phyloP scores from a whole-genome alignment of 1,140 invertebrate genomes.

The Lamellibrachia luymesi region DNA sequence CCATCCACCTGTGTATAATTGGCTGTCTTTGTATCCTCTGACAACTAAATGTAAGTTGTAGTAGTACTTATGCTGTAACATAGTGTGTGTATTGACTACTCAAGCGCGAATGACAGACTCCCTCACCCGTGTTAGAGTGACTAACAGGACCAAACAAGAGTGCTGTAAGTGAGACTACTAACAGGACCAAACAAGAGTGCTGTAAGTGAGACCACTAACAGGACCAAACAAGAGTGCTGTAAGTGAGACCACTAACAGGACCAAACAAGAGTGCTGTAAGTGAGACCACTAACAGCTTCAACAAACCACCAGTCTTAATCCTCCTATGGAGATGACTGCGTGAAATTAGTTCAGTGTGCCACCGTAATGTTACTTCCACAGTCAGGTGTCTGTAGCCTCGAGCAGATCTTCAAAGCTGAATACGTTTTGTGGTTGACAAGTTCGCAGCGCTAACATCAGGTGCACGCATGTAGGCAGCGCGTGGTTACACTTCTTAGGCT shows the following conservation, averaged over 20 bases:
- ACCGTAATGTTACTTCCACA: background rate
- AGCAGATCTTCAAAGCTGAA: background rate
- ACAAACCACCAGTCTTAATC: background rate
- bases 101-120: too few species aligned
- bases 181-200: background rate
- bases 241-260: background rate
- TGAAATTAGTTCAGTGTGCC: background rate
- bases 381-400: background rate
- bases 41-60: too few species aligned
- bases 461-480: background rate
- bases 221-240: background rate
- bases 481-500: background rate
- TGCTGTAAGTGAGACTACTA: background rate
- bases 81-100: too few species aligned
- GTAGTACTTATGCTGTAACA: too few species aligned
- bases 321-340: background rate
- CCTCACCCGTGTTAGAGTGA: background rate
- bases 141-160: background rate
- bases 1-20: too few species aligned
- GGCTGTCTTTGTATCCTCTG: too few species aligned
- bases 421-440: background rate
- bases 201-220: background rate
- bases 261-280: background rate
- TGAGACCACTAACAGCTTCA: background rate
- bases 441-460: background rate